Base-by-base conservation (phyloP, 2,113 vertebrate species). In the Probosciger aterrimus region DNA sequence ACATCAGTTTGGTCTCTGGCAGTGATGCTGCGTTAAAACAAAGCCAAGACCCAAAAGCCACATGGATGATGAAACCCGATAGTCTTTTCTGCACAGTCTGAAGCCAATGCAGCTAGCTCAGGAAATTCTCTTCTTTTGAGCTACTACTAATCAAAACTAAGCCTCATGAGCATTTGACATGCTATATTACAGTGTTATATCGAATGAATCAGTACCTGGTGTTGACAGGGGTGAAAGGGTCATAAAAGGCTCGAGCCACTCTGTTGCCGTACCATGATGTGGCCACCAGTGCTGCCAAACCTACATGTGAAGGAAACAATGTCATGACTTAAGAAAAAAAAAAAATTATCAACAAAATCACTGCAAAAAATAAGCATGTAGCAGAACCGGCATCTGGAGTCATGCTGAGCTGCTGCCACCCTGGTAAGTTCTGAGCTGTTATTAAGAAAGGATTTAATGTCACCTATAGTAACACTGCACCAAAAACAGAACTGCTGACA, bases 211-310 rank as follows among this genome's bases (percentile, higher is more conserved):
- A 86, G 97, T 98, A 99, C 99, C 97, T 99, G 92, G 98, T 79
- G 88, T 99, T 99, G 92, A 99, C 98, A 0, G 99, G 99, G 17
- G 99, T 99, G 75, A 98, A 97, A 7, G 98, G 99, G 94, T 99
- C 92, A 91, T 99, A 99, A 86, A 99, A 99, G 6, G 99, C 98
- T 63, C 96, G 88, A 46, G 98, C 96, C 86, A 99, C 98, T 91
- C 78, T 96, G 74, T 98, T 97, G 80, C 98, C 99, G 2, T 98
- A 99, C 99, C 98, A 99, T 1, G 99, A 98, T 0, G 99, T 98
- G 96, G 99, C 98, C 75, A 98, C 96, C 94, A 99, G 64, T 0
- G 98, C 95, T 94, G 98, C 94, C 46, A 99, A 81, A 75, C 99
- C 99, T 99, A 96, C 7, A 96, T 13, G 4, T 1, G 7, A 60